Percentiles rank a stretch among this genome's conserved stretches.
phyloP scores from a whole-genome alignment of 2,888 invertebrate genomes.

The Campaea margaritaria region DNA sequence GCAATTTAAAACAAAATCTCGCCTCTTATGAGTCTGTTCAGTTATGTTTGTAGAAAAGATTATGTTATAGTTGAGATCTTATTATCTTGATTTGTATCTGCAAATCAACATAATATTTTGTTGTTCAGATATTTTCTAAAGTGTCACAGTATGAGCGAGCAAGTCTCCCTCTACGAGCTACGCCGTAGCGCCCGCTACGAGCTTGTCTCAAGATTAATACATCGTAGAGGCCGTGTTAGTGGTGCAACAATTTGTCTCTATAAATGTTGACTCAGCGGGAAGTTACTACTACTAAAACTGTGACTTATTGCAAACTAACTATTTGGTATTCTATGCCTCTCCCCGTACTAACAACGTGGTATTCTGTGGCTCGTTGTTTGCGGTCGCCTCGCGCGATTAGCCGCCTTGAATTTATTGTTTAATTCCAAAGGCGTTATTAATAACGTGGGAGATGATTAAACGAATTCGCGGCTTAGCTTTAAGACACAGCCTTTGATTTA shows the following conservation, averaged over 20 bases:
- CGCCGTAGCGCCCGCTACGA: slow-evolving; percentile 56
- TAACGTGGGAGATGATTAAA: slow-evolving; percentile 82
- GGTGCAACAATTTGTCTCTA: slow-evolving; percentile 85
- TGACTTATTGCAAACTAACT: slow-evolving; percentile 5
- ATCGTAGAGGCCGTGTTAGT: slow-evolving; percentile 78
- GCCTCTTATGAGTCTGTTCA: too few species aligned
- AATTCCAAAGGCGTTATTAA: slow-evolving; percentile 84
- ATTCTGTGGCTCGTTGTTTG: slow-evolving; percentile 51
- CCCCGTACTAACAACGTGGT: slow-evolving; percentile 46
- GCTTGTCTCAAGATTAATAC: slow-evolving; percentile 79
- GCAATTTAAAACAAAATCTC: too few species aligned
- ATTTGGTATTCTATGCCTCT: background rate
- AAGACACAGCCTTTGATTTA: slow-evolving; percentile 78
- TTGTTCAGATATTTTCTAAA: slow-evolving; percentile 19
- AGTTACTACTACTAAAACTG: slow-evolving; percentile 30
- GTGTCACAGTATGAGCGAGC: slow-evolving; percentile 50
- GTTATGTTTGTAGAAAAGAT: too few species aligned
- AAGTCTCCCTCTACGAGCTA: slow-evolving; percentile 48
- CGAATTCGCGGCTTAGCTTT: slow-evolving; percentile 75
- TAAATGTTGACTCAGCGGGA: slow-evolving; percentile 84
- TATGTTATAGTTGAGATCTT: too few species aligned
- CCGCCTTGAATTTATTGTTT: slow-evolving; percentile 83
- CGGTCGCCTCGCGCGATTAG: slow-evolving; percentile 81
- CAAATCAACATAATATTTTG: background rate
- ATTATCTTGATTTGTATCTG: too few species aligned